phyloP scores from a whole-genome alignment of 1,140 invertebrate species.

The Camponotus pennsylvanicus region DNA sequence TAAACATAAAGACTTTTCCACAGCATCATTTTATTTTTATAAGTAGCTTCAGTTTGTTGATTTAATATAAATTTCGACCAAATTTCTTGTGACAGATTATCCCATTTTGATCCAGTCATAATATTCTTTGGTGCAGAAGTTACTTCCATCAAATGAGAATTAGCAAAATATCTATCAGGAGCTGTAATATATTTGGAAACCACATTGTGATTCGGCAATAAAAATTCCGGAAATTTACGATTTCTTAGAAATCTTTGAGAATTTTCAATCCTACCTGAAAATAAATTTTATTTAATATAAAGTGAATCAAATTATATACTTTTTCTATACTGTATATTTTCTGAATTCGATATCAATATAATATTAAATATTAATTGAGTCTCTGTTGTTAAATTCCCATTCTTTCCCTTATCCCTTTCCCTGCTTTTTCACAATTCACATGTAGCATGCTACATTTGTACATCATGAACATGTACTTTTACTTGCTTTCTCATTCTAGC shows the following conservation, averaged over 20 bases:
- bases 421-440: no score
- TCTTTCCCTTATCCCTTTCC: no score
- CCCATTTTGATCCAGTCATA: slow-evolving; percentile 87
- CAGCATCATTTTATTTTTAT: slow-evolving; percentile 93
- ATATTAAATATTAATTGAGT: not conserved
- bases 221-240: slow-evolving; percentile 77
- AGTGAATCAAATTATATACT: not conserved
- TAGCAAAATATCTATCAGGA: slow-evolving; percentile 86
- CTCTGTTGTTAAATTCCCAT: no score
- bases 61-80: slow-evolving; percentile 92
- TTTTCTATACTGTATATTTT: not conserved
- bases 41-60: slow-evolving; percentile 93
- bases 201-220: slow-evolving; percentile 72
- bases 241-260: slow-evolving; percentile 78
- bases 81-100: slow-evolving; percentile 90
- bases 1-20: slow-evolving; percentile 92
- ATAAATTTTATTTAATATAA: slow-evolving; percentile 26
- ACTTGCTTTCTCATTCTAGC: no score
- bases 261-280: slow-evolving; percentile 78
- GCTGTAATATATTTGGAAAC: slow-evolving; percentile 78
- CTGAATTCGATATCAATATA: not conserved
- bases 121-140: slow-evolving; percentile 80
- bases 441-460: no score
- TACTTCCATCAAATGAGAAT: slow-evolving; percentile 85
- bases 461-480: no score